Evolutionary conservation across 2,797 vertebrate genomes (phyloP).

Genomic region (Lates japonicus): DNA sequence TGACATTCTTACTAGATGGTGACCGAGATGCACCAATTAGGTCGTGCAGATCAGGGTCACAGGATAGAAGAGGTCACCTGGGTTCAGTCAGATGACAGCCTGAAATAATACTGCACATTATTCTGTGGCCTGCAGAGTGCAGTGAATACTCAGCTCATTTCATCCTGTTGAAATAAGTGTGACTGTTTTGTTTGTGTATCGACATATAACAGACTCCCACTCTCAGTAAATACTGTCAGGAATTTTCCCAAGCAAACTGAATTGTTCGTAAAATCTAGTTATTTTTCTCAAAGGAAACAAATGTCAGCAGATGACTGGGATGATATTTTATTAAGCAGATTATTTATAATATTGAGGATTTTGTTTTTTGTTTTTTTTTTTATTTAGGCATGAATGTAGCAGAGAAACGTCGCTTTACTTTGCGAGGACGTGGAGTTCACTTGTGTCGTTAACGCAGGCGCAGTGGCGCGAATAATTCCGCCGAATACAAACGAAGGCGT

Average conservation of each 20-base stretch:
- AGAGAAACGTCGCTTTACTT: background rate
- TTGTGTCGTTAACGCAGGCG: slow-evolving; percentile 31
- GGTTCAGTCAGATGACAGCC: slow-evolving; percentile 11
- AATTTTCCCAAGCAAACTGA: background rate
- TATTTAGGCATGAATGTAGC: background rate
- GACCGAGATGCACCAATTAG: background rate
- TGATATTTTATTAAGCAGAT: background rate
- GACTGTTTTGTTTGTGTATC: no score
- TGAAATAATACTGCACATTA: slow-evolving; percentile 19
- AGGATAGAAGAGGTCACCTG: background rate
- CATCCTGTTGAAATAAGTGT: background rate
- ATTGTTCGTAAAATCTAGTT: no score
- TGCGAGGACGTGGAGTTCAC: background rate
- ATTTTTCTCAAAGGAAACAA: background rate
- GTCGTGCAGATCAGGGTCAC: background rate
- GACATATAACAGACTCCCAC: no score
- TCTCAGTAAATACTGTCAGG: no score
- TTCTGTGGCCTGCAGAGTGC: background rate
- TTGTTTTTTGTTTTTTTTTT: background rate
- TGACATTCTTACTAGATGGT: background rate
- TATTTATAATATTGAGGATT: background rate
- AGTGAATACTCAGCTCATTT: background rate
- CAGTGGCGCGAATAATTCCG: background rate
- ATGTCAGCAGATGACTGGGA: no score
- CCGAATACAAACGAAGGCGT: background rate